phyloP scores from a whole-genome alignment of 2,113 vertebrate genomes.

The Drymodes brunneopygia region DNA sequence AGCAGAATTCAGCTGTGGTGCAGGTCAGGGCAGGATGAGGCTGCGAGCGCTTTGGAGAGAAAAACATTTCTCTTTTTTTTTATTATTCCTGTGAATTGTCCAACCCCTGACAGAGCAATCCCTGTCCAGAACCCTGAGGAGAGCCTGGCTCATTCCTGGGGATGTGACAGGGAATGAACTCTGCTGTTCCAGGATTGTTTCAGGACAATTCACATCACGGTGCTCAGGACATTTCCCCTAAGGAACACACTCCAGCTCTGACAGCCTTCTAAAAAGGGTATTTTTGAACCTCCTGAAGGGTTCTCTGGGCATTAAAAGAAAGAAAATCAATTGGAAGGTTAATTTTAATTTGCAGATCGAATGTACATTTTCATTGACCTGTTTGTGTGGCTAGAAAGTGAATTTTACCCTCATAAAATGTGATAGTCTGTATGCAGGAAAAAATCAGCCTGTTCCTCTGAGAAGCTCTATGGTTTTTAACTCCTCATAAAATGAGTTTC shows the following conservation, averaged over 20 bases:
- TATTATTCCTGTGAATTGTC: not conserved
- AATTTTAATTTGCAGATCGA: slow-evolving; percentile 10
- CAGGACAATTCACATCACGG: not conserved
- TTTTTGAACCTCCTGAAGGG: not conserved
- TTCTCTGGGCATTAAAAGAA: not conserved
- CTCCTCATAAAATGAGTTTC: not conserved
- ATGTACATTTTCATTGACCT: not conserved
- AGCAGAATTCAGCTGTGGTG: fast-evolving
- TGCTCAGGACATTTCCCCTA: not conserved
- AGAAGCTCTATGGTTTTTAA: not conserved
- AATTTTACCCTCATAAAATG: not conserved
- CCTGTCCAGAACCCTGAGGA: not conserved
- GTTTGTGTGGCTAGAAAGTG: not conserved
- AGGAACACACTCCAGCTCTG: not conserved
- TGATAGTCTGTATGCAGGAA: not conserved
- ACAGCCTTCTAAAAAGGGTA: not conserved
- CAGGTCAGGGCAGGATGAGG: not conserved
- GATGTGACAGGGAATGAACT: fast-evolving
- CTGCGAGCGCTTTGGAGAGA: not conserved
- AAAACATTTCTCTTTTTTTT: not conserved
- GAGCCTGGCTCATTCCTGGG: not conserved
- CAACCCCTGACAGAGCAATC: not conserved
- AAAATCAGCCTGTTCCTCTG: not conserved
- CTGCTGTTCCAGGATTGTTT: not conserved
- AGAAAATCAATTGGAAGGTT: not conserved